These are phyloP conservation scores for Platyura marginata DNA, from an alignment of 1,140 invertebrate species.

Conservation along the genomic window DNA sequence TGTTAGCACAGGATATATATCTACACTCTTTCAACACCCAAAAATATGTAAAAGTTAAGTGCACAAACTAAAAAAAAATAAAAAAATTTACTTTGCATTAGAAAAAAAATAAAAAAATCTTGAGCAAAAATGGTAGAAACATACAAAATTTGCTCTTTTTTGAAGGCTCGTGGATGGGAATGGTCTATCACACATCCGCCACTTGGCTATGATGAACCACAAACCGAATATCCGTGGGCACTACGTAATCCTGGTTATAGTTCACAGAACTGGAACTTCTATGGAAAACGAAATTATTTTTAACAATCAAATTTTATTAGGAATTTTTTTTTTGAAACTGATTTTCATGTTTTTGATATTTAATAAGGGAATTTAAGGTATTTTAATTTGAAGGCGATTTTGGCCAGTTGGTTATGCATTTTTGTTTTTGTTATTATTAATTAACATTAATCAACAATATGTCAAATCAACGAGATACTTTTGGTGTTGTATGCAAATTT, in stretches of 20 bases:
- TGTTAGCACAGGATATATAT: neutral
- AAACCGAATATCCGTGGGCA: neutral
- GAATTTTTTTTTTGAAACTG: no score
- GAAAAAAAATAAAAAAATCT: neutral
- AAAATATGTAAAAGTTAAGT: neutral
- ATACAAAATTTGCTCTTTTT: neutral
- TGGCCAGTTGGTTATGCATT: no score
- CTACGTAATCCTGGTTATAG: neutral
- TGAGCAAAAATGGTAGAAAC: neutral
- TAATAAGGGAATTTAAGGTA: no score
- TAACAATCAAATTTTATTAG: no score
- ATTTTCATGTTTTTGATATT: no score
- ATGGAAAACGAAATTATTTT: neutral
- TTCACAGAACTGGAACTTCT: no score
- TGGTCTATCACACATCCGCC: constrained; percentile 3
- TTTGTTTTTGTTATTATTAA: no score
- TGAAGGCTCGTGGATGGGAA: constrained; percentile 3
- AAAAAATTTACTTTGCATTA: neutral
- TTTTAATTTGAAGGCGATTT: no score
- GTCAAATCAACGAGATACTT: no score
- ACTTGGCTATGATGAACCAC: neutral
- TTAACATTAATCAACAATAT: no score
- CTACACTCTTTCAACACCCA: neutral
- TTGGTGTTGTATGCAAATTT: no score
- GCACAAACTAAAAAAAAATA: neutral